Evolutionary conservation across 2,113 vertebrate genomes (phyloP).

Genomic region (Varanus komodoensis): DNA sequence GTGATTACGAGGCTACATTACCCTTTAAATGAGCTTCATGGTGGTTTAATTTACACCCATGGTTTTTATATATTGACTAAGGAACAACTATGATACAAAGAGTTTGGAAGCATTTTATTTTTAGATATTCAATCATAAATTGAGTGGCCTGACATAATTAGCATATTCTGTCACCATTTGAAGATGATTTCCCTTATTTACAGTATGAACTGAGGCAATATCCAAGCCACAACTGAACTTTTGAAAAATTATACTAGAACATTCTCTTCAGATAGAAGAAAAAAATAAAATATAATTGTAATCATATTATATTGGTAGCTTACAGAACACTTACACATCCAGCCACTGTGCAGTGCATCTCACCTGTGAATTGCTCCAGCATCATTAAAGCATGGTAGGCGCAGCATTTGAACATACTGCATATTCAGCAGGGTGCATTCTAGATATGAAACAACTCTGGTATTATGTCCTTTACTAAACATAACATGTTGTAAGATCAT

Average conservation of each 20-base stretch:
- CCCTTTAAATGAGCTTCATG: conserved; percentile 65
- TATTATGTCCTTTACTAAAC: neutral
- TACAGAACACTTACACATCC: neutral
- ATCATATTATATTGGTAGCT: neutral
- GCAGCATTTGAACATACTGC: neutral
- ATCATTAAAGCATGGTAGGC: conserved; percentile 13
- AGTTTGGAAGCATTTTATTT: conserved; percentile 22
- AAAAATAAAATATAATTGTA: neutral
- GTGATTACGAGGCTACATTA: conserved; percentile 66
- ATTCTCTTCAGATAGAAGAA: neutral
- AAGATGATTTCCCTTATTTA: conserved; percentile 16
- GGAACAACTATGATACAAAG: conserved; percentile 48
- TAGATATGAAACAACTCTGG: neutral
- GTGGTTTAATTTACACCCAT: conserved; percentile 58
- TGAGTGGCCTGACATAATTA: neutral
- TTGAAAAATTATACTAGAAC: neutral
- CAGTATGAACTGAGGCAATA: conserved; percentile 26
- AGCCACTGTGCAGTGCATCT: neutral
- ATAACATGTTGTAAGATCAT: neutral
- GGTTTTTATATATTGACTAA: conserved; percentile 54
- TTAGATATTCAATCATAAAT: neutral
- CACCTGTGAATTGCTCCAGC: neutral
- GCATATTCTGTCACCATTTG: neutral
- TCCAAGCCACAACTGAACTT: neutral
- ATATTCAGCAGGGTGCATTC: neutral